A percentile compares a stretch with the other conserved stretches of the same genome.
These are phyloP conservation scores for Platycheirus albimanus DNA, from an alignment of 2,888 invertebrate species.

Conservation along the genomic window DNA sequence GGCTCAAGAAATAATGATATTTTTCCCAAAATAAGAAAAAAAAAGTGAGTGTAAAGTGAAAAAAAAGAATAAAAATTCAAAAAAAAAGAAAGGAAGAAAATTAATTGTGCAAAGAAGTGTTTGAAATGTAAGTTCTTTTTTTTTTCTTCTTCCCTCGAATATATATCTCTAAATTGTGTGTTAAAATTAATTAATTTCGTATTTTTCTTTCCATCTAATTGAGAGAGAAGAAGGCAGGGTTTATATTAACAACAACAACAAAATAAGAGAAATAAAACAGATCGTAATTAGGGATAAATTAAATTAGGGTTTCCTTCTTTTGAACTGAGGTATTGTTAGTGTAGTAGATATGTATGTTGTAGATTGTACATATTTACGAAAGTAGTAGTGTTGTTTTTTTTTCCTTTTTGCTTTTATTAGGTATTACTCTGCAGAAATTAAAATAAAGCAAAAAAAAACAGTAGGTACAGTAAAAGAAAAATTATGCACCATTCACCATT, in stretches of 20 bases:
- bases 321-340: constrained; percentile 25
- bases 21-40: constrained; percentile 1
- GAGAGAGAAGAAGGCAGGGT: constrained; percentile 46
- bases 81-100: constrained; percentile 45
- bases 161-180: constrained; percentile 43
- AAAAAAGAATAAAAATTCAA: constrained; percentile 33
- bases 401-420: not conserved
- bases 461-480: constrained; percentile 57
- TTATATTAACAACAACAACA: constrained; percentile 22
- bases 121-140: constrained; percentile 51
- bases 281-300: constrained; percentile 67
- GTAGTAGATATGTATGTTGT: constrained; percentile 36
- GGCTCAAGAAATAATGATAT: constrained; percentile 28
- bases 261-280: constrained; percentile 27
- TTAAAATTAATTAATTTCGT: constrained; percentile 51
- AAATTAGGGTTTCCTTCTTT: constrained; percentile 63
- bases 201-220: constrained; percentile 62
- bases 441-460: constrained; percentile 46
- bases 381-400: constrained; percentile 27
- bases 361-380: constrained; percentile 43
- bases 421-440: constrained; percentile 53
- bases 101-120: constrained; percentile 50
- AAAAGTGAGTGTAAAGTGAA: constrained; percentile 39
- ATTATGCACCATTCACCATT: constrained; percentile 73
- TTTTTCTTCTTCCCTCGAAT: constrained; percentile 11